Evolutionary conservation across 2,888 invertebrate species (phyloP).

Genomic region (Lamellibrachia columna): DNA sequence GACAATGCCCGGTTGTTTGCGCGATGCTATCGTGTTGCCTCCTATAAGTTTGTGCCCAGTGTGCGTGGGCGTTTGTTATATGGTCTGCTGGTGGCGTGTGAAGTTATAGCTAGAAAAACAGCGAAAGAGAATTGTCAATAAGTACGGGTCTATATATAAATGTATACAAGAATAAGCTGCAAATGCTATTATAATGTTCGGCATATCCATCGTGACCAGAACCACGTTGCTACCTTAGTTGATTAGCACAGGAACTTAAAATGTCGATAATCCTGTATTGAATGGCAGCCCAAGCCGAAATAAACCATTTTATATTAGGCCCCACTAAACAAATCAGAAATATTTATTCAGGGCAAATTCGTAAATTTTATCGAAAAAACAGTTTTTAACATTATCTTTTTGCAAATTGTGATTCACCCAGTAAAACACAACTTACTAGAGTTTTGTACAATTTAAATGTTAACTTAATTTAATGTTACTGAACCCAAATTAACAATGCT

Average conservation of each 20-base stretch:
- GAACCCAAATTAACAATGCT: background rate
- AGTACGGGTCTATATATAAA: background rate
- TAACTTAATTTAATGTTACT: background rate
- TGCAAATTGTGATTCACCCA: background rate
- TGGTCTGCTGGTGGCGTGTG: background rate
- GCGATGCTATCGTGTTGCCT: background rate
- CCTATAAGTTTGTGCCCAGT: background rate
- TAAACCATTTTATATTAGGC: background rate
- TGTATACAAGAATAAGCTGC: background rate
- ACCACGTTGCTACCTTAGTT: background rate
- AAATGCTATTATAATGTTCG: background rate
- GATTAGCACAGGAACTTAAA: background rate
- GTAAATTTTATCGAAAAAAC: background rate
- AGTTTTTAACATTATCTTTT: background rate
- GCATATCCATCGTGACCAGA: background rate
- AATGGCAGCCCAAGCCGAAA: background rate
- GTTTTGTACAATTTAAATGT: background rate
- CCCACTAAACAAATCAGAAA: background rate
- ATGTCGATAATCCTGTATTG: background rate
- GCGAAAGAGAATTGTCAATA: background rate
- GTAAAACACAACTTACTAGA: background rate
- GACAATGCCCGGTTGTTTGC: background rate
- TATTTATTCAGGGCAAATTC: background rate
- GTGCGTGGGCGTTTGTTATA: background rate
- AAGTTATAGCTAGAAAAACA: background rate